Percentiles rank a stretch among this genome's conserved stretches.
phyloP scores from a whole-genome alignment of 2,113 vertebrate genomes.

The Triplophysa siluroides region DNA sequence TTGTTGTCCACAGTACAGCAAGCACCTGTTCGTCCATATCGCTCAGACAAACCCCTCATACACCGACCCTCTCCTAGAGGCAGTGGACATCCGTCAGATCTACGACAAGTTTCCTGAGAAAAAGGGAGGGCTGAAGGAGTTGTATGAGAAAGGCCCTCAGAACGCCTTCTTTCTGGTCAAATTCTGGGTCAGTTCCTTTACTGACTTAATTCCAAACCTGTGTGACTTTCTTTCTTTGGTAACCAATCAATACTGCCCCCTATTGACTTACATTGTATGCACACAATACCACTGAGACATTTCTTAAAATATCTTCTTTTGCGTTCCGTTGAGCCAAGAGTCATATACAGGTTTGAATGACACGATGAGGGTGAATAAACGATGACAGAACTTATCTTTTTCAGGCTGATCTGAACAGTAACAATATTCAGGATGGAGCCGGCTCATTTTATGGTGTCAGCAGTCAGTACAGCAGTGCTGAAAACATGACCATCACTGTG shows the following conservation, averaged over 20 bases:
- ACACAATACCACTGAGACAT: too few relatives aligned
- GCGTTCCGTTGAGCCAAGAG: too few relatives aligned
- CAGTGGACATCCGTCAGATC: slow-evolving; percentile 94
- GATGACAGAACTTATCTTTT: background rate
- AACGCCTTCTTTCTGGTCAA: slow-evolving; percentile 96
- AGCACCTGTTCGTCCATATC: slow-evolving; percentile 96
- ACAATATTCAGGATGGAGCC: slow-evolving; percentile 84
- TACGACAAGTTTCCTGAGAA: slow-evolving; percentile 97
- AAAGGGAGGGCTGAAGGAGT: slow-evolving; percentile 93
- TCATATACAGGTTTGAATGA: too few relatives aligned
- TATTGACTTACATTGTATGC: too few relatives aligned
- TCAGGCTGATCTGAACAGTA: slow-evolving; percentile 92
- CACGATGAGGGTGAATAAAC: too few relatives aligned
- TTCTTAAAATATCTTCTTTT: too few relatives aligned
- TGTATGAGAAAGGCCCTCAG: slow-evolving; percentile 91
- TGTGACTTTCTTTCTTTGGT: too few relatives aligned
- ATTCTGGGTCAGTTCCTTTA: slow-evolving; percentile 83
- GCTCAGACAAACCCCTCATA: slow-evolving; percentile 90
- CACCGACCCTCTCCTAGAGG: slow-evolving; percentile 89
- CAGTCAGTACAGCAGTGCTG: slow-evolving; percentile 90
- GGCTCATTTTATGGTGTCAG: slow-evolving; percentile 91
- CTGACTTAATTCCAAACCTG: too few relatives aligned
- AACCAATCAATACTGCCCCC: too few relatives aligned
- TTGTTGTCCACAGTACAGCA: slow-evolving; percentile 83
- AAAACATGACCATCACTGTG: slow-evolving; percentile 94